Percentiles rank a stretch among this genome's conserved stretches.
These are phyloP conservation scores for Xenopus tropicalis DNA, from an alignment of 2,113 vertebrate species.

Conservation along the genomic window DNA sequence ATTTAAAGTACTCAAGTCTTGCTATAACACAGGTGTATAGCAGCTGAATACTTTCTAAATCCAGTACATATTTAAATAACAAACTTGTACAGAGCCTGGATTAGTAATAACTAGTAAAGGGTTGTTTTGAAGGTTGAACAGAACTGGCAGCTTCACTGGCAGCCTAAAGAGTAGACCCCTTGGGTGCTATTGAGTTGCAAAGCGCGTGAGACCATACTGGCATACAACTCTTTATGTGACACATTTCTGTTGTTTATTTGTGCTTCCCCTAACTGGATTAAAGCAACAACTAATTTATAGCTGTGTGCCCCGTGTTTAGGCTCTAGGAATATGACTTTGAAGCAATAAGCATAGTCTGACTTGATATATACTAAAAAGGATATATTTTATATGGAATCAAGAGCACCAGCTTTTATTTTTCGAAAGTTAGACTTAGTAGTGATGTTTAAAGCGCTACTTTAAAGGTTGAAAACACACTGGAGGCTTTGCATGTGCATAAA, in stretches of 20 bases:
- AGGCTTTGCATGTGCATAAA: not conserved
- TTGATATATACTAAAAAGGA: not conserved
- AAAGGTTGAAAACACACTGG: not conserved
- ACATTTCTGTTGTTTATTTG: not conserved
- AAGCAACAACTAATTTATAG: not conserved
- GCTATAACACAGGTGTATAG: too few species aligned
- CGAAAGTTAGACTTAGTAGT: not conserved
- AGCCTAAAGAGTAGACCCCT: not conserved
- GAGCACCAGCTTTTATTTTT: not conserved
- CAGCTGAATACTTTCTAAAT: too few species aligned
- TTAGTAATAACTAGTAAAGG: too few species aligned
- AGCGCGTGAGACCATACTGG: not conserved
- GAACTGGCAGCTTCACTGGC: too few species aligned
- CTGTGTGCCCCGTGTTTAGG: not conserved
- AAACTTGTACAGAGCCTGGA: too few species aligned
- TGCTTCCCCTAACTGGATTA: not conserved
- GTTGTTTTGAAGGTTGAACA: too few species aligned
- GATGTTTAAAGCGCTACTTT: not conserved
- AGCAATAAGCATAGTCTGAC: not conserved
- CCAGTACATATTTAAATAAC: too few species aligned
- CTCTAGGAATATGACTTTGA: not conserved
- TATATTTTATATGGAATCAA: not conserved
- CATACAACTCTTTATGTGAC: not conserved
- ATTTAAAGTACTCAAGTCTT: too few species aligned
- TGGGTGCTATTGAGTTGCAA: not conserved